Percentiles rank a stretch among this genome's conserved stretches.
These are phyloP conservation scores for Cisticola juncidis DNA, from an alignment of 2,113 vertebrate species.

Conservation along the genomic window DNA sequence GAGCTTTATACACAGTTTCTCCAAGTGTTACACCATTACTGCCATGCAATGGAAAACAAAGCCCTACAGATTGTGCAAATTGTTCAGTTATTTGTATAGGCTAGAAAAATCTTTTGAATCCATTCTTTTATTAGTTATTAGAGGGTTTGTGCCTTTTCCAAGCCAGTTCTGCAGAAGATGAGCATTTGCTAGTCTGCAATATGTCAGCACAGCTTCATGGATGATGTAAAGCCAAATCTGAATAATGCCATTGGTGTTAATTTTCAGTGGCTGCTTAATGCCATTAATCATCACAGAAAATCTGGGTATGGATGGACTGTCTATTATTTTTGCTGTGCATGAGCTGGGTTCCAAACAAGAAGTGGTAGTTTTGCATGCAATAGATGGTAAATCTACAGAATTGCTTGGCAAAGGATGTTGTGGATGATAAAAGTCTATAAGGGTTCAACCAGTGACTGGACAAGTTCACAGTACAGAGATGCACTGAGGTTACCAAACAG, in stretches of 20 bases:
- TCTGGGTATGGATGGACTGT: not conserved
- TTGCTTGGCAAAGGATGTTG: not conserved
- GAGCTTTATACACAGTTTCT: not conserved
- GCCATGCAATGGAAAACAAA: not conserved
- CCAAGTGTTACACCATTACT: not conserved
- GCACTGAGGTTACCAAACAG: not conserved
- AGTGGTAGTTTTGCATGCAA: not conserved
- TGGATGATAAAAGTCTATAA: not conserved
- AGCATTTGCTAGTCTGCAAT: not conserved
- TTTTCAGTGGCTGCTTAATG: not conserved
- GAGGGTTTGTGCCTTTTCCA: not conserved
- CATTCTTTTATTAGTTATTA: not conserved
- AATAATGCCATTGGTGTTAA: not conserved
- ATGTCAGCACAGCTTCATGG: not conserved
- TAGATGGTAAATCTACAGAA: not conserved
- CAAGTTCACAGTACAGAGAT: not conserved
- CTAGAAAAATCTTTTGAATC: not conserved
- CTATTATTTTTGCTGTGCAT: not conserved
- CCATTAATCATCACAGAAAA: not conserved
- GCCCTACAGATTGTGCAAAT: not conserved
- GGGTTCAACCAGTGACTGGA: not conserved
- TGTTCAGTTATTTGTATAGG: not conserved
- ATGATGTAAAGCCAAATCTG: not conserved
- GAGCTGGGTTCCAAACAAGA: not conserved
- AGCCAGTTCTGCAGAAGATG: not conserved